These are phyloP conservation scores for Pecten maximus DNA, from an alignment of 2,888 invertebrate genomes.

Conservation along the genomic window DNA sequence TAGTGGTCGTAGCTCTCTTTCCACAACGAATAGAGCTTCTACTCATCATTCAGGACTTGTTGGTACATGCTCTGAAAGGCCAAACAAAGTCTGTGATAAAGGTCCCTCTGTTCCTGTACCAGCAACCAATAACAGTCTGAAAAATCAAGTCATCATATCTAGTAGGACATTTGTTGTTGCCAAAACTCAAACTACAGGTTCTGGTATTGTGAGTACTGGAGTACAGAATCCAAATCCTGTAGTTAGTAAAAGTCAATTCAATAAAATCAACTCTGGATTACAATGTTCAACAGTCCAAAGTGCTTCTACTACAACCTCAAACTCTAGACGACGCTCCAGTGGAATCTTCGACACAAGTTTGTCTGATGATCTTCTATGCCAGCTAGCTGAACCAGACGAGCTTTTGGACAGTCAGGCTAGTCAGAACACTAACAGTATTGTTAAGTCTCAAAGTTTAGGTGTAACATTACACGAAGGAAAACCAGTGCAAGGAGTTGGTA, in stretches of 20 bases:
- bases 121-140: neutral
- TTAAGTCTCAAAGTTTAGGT: neutral
- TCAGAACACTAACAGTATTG: neutral
- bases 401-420: constrained; percentile 65
- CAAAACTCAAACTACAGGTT: neutral
- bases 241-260: neutral
- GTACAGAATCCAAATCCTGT: neutral
- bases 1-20: neutral
- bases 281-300: neutral
- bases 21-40: neutral
- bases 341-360: constrained; percentile 67
- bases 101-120: neutral
- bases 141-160: neutral
- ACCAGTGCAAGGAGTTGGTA: neutral
- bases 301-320: neutral
- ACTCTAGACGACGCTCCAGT: constrained; percentile 43
- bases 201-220: neutral
- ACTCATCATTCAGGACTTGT: neutral
- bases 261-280: neutral
- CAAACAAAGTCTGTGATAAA: neutral
- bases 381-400: constrained; percentile 71
- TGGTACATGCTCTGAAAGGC: neutral
- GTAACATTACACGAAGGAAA: neutral
- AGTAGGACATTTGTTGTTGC: neutral
- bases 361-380: constrained; percentile 71